Base-by-base conservation (phyloP, 2,888 invertebrate species). In the Vanessa cardui region DNA sequence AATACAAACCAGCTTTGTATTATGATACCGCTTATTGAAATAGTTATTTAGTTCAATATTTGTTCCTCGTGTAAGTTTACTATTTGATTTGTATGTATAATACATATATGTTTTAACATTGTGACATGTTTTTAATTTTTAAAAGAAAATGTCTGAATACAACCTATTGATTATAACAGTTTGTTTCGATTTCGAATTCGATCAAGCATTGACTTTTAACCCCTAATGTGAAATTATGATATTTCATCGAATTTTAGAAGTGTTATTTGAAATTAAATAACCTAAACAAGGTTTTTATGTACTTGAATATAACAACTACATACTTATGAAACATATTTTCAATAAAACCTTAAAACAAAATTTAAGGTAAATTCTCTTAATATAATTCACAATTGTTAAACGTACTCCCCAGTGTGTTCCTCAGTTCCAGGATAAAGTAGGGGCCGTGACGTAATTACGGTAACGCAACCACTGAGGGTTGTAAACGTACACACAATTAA, bases 401-500 rank as follows among this genome's bases (percentile, higher is more conserved):
- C 45, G 47, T 68, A 58, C 45, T 62, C 62, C 49, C 62, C 26
- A 56, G 71, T 21, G 67, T 66, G 66, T 62, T 64, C 58, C 68
- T 66, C 49, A 50, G 62, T 54, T 54, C 60, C 66, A 62, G 63
- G 63, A 64, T 49, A 54, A 60, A 64, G 70, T 63, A 64, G 70
- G 68, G 70, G 58, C 72, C 71, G 70, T 74, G 72, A 73, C 74
- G 72, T 74, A 76, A 75, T 77, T 75, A 75, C 74, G 70, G 69
- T 68, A 69, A 75, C 75, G 72, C 72, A 71, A 75, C 77, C 76
- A 68, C 74, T 69, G 72, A 73, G 73, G 72, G 68, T 68, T 71
- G 71, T 75, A 72, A 74, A 70, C 69, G 73, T 68, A 70, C 74
- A 72, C 74, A 75, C 74, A 74, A 76, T 76, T 75, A 77, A 74